Conservation (phyloP, 2,888 invertebrate genomes). For the Eucriotettix oculatus region DNA sequence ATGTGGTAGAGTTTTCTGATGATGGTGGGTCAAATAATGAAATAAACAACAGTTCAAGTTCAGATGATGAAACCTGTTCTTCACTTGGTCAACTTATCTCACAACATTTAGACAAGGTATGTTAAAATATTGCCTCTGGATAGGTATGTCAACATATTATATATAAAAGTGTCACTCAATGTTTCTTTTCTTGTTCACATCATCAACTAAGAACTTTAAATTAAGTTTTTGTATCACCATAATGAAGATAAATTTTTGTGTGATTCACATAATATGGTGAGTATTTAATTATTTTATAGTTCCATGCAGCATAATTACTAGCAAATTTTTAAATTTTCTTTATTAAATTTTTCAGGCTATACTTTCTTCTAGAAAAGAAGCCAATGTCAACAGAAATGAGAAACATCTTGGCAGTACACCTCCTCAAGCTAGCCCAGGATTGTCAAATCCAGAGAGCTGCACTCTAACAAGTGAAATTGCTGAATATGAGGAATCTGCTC, state of each 20-base stretch:
- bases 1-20: slow-evolving; percentile 40
- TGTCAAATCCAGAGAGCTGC: not conserved
- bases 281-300: not conserved
- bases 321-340: not conserved
- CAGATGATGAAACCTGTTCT: slow-evolving; percentile 22
- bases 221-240: too few species aligned
- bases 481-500: slow-evolving; percentile 29
- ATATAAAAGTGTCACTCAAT: not conserved
- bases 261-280: too few species aligned
- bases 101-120: slow-evolving; percentile 11
- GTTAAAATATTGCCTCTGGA: not conserved
- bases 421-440: not conserved
- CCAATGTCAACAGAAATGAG: slow-evolving; percentile 5
- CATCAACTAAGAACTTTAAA: too few species aligned
- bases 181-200: too few species aligned
- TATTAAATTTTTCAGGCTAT: slow-evolving; percentile 8
- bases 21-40: slow-evolving; percentile 33
- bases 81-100: slow-evolving; percentile 6
- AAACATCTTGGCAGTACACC: not conserved
- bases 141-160: not conserved
- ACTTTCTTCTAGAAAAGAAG: slow-evolving; percentile 10
- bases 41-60: slow-evolving; percentile 23
- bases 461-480: slow-evolving; percentile 24
- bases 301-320: not conserved
- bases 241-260: too few species aligned